These are phyloP conservation scores for Sphecodes monilicornis DNA, from an alignment of 2,888 invertebrate genomes.

Conservation along the genomic window DNA sequence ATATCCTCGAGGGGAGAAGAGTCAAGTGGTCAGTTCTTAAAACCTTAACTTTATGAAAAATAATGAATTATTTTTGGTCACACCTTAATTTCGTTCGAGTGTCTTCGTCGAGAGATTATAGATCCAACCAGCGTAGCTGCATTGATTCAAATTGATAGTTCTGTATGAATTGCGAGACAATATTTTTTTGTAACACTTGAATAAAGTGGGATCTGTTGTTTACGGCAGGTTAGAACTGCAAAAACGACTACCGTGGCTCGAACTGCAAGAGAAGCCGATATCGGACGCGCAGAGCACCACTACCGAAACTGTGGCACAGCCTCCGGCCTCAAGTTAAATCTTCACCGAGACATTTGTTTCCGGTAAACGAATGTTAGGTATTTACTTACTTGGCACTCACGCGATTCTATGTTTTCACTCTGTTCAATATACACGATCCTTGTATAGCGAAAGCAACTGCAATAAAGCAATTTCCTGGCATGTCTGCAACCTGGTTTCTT, in stretches of 20 bases:
- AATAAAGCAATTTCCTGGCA: conserved; percentile 63
- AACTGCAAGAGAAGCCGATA: conserved; percentile 80
- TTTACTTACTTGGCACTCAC: conserved; percentile 15
- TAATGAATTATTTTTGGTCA: neutral
- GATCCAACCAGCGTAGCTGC: too few species aligned
- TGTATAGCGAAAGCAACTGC: conserved; percentile 56
- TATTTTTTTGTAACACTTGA: neutral
- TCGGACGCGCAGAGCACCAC: conserved; percentile 77
- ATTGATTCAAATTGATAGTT: too few species aligned
- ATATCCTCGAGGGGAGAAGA: neutral
- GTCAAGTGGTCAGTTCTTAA: too few species aligned
- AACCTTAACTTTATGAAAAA: neutral
- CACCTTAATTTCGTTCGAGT: neutral
- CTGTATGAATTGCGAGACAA: neutral
- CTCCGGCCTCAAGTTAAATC: conserved; percentile 69
- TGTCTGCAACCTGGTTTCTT: neutral
- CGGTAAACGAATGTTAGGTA: conserved; percentile 33
- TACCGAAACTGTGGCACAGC: conserved; percentile 76
- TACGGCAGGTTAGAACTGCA: conserved; percentile 90
- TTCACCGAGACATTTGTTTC: neutral
- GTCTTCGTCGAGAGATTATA: neutral
- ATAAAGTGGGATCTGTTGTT: neutral
- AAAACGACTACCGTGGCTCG: conserved; percentile 91
- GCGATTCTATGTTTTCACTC: conserved; percentile 30
- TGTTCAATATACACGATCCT: conserved; percentile 41